Conservation (phyloP, 2,113 vertebrate species). For the Mobula hypostoma region DNA sequence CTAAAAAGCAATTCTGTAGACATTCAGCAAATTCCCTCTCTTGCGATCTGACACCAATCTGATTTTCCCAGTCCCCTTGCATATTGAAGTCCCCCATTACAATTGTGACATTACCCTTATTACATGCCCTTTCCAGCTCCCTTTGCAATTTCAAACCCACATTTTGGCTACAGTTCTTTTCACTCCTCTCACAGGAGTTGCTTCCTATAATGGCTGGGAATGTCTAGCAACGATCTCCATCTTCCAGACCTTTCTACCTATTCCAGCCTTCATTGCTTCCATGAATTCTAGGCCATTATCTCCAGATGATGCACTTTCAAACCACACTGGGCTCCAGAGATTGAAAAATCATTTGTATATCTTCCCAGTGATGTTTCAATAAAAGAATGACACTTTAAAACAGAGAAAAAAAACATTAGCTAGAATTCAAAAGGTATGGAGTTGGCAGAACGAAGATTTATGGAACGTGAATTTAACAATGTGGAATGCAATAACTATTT, state of each 20-base stretch:
- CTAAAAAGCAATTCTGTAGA: no score
- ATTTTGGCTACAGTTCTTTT: no score
- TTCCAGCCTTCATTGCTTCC: no score
- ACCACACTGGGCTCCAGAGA: neutral
- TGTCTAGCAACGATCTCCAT: neutral
- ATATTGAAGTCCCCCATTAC: no score
- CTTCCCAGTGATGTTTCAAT: neutral
- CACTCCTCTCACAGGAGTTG: neutral
- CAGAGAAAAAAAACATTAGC: neutral
- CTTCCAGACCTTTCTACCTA: neutral
- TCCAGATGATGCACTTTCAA: neutral
- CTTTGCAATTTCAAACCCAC: no score
- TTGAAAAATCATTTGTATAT: neutral
- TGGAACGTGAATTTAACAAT: neutral
- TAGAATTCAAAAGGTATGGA: neutral
- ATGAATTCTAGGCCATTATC: neutral
- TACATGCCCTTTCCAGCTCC: no score
- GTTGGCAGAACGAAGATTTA: neutral
- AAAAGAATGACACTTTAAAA: neutral
- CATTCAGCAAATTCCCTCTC: no score
- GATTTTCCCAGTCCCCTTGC: no score
- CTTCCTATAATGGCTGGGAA: neutral
- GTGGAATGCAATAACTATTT: neutral
- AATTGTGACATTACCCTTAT: no score
- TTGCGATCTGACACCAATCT: no score